Conservation (phyloP, 2,113 vertebrate genomes). For the Oreochromis niloticus region DNA sequence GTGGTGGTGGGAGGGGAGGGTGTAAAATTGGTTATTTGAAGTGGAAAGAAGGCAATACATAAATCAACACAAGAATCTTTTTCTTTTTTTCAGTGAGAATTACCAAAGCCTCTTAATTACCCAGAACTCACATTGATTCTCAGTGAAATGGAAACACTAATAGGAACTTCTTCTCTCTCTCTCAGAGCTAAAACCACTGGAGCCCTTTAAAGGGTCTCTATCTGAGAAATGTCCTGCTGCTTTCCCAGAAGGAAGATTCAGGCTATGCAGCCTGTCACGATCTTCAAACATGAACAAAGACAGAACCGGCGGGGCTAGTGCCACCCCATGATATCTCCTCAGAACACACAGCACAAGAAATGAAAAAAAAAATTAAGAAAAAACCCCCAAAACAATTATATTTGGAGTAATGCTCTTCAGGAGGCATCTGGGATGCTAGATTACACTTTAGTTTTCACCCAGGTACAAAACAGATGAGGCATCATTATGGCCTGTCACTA, state of each 20-base stretch:
- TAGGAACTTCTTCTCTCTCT: not conserved
- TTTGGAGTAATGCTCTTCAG: not conserved
- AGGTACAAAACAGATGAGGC: constrained; percentile 33
- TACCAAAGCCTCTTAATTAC: constrained; percentile 8
- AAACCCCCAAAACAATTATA: not conserved
- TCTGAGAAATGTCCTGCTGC: constrained; percentile 51
- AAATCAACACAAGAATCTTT: not conserved
- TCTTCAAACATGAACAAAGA: constrained; percentile 56
- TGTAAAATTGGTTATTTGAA: not conserved
- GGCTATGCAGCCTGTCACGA: constrained; percentile 43
- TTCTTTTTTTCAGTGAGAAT: not conserved
- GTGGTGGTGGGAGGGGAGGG: not conserved
- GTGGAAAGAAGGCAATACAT: not conserved
- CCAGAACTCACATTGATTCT: constrained; percentile 11
- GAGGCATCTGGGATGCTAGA: constrained; percentile 18
- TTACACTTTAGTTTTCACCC: constrained; percentile 33
- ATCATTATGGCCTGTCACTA: constrained; percentile 30
- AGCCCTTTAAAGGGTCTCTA: constrained; percentile 40
- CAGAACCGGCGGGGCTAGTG: constrained; percentile 16
- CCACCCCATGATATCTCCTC: constrained; percentile 46
- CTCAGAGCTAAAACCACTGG: constrained; percentile 9
- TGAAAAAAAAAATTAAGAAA: not conserved
- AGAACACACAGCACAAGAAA: constrained; percentile 38
- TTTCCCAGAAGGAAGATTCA: constrained; percentile 52
- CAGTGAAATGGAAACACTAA: constrained; percentile 25